Evolutionary conservation across 2,113 vertebrate genomes (phyloP), one percentile per base, ranked within the genome.

Genomic region (Gymnocephalus cernua): DNA sequence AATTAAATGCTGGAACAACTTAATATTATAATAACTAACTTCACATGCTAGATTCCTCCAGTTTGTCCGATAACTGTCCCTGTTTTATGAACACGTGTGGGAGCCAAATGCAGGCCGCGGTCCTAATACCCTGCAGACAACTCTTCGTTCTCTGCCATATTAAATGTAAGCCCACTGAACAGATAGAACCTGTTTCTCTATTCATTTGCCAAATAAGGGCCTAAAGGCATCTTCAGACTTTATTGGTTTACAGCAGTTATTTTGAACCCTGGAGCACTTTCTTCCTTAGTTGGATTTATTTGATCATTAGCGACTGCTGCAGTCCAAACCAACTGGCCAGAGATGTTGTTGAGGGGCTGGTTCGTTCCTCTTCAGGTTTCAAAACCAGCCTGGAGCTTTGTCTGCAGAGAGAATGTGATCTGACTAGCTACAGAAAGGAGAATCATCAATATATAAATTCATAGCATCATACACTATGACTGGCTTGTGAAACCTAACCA

Each of bases 251-350:
- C 73, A 79, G 56, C 19, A 61, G 68, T 77, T 80, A 74, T 38
- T 80, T 70, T 48, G 69, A 82, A 77, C 58, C 79, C 79, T 77
- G 63, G 13, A 83, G 82, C 50, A 44, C n/a, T 79, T 88, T 79
- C 18, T 50, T 29, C 68, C 48, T 75, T 45, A 35, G 53, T 3
- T 66, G 75, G 44, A 35, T 48, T 86, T 51, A 41, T 29, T 44
- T 79, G 14, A 69, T 27, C 75, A 74, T 48, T 3, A 23, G 53
- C 58, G 58, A 73, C n/a, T 0, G 4, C 53, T 75, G 53, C 45
- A 58, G 23, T 74, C 64, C 69, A 69, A 80, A 82, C 44, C 73
- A 85, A 59, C 19, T 29, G 73, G 54, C 54, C 45, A 72, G 48
- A 74, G 58, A 68, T 41, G 16, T 18, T 45, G 38, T 61, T 72